Evolutionary conservation across 2,797 vertebrate species (phyloP).

Genomic region (Amblyraja radiata): DNA sequence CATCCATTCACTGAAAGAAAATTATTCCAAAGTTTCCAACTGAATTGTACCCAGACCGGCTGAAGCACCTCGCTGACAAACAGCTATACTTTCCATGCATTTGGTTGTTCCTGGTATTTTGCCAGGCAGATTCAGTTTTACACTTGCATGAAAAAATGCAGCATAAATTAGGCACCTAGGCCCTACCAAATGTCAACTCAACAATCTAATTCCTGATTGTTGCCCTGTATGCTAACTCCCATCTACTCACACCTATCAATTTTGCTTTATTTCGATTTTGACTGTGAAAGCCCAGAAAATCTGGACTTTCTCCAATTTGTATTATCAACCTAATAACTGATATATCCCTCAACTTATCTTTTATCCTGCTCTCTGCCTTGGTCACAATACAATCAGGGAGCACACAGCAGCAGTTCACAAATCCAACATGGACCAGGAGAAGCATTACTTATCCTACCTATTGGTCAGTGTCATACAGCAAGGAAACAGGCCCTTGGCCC

Average conservation of each 20-base stretch:
- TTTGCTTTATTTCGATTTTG: no score
- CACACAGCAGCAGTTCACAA: background rate
- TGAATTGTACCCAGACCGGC: background rate
- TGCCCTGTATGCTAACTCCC: background rate
- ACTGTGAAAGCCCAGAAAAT: no score
- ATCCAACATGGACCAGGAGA: background rate
- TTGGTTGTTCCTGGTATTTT: no score
- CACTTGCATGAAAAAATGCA: background rate
- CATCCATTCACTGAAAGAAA: background rate
- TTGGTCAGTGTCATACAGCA: no score
- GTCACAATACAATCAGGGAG: background rate
- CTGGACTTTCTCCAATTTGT: no score
- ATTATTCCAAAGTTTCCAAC: background rate
- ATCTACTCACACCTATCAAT: no score
- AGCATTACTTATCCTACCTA: background rate
- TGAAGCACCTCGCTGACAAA: background rate
- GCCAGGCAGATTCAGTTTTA: background rate
- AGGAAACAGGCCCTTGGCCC: no score
- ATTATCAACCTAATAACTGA: no score
- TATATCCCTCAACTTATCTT: no score
- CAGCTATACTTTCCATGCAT: background rate
- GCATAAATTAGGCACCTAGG: background rate
- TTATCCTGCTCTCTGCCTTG: no score
- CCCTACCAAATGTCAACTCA: background rate
- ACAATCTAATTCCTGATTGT: background rate